Evolutionary conservation across 2,888 invertebrate genomes (phyloP).

Genomic region (Calephelis perditalis): DNA sequence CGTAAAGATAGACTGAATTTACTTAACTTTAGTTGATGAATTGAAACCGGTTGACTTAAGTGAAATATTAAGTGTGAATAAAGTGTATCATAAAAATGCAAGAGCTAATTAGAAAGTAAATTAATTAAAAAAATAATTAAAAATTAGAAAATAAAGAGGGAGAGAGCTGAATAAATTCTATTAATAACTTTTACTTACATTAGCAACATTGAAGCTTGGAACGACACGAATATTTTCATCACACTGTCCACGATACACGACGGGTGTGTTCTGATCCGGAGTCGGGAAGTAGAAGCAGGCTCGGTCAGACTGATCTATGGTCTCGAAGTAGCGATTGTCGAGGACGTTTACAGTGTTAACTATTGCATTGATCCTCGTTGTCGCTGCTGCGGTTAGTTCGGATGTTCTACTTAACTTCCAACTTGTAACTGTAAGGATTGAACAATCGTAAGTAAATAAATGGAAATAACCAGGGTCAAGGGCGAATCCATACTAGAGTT

Average conservation of each 20-base stretch:
- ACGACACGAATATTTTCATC: slow-evolving; percentile 37
- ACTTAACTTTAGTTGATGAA: too few species aligned
- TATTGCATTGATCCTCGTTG: slow-evolving; percentile 28
- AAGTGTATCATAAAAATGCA: too few species aligned
- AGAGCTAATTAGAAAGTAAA: too few species aligned
- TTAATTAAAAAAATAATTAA: too few species aligned
- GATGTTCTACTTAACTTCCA: slow-evolving; percentile 37
- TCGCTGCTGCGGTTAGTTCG: slow-evolving; percentile 25
- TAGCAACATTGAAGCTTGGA: slow-evolving; percentile 33
- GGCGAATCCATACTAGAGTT: too few species aligned
- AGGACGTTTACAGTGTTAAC: slow-evolving; percentile 33
- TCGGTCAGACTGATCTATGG: slow-evolving; percentile 30
- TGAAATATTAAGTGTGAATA: too few species aligned
- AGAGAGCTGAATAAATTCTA: too few species aligned
- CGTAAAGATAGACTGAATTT: too few species aligned
- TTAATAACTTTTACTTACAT: slow-evolving; percentile 15
- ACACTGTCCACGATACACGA: slow-evolving; percentile 41
- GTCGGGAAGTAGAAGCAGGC: slow-evolving; percentile 39
- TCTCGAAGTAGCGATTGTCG: slow-evolving; percentile 31
- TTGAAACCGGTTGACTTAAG: too few species aligned
- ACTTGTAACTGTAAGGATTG: slow-evolving; percentile 32
- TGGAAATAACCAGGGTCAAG: too few species aligned
- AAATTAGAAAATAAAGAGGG: too few species aligned
- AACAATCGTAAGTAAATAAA: too few species aligned
- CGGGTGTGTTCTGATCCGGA: slow-evolving; percentile 28